Evolutionary conservation across 1,140 invertebrate species (phyloP).

Genomic region (Riptortus pedestris): DNA sequence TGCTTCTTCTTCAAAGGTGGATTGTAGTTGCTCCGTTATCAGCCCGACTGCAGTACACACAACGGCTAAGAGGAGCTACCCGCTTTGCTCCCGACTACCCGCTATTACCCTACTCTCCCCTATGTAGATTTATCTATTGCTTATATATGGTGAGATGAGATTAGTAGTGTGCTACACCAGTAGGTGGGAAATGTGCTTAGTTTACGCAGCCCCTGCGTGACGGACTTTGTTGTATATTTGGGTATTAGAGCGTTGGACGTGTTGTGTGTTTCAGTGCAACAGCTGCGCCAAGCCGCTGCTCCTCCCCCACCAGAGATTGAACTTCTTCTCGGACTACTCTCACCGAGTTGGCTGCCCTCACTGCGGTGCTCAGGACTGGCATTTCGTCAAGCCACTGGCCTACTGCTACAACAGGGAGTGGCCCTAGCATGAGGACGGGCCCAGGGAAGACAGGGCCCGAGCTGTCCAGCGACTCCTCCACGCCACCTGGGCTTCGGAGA

Average conservation of each 20-base stretch:
- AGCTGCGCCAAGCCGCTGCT: conserved; percentile 76
- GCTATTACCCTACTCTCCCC: too few species aligned
- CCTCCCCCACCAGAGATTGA: conserved; percentile 72
- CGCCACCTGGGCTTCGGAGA: conserved; percentile 29
- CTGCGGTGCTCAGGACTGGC: conserved; percentile 79
- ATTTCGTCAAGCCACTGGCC: conserved; percentile 83
- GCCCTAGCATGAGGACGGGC: conserved; percentile 71
- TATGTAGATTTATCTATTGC: too few species aligned
- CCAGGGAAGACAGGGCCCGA: conserved; percentile 35
- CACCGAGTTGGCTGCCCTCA: conserved; percentile 81
- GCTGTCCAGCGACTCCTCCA: conserved; percentile 30
- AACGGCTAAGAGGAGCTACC: too few species aligned
- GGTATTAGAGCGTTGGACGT: neutral
- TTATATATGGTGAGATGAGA: too few species aligned
- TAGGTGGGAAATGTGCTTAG: too few species aligned
- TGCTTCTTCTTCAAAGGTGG: too few species aligned
- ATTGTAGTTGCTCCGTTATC: too few species aligned
- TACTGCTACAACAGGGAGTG: conserved; percentile 71
- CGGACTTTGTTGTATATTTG: too few species aligned
- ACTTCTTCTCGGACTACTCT: conserved; percentile 92
- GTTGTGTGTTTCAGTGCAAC: conserved; percentile 58
- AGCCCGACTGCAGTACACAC: too few species aligned
- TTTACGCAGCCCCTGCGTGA: too few species aligned
- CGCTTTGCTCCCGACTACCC: too few species aligned
- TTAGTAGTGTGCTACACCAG: too few species aligned